Evolutionary conservation across 2,888 invertebrate species (phyloP).

Genomic region (Agonopterix heracliana): DNA sequence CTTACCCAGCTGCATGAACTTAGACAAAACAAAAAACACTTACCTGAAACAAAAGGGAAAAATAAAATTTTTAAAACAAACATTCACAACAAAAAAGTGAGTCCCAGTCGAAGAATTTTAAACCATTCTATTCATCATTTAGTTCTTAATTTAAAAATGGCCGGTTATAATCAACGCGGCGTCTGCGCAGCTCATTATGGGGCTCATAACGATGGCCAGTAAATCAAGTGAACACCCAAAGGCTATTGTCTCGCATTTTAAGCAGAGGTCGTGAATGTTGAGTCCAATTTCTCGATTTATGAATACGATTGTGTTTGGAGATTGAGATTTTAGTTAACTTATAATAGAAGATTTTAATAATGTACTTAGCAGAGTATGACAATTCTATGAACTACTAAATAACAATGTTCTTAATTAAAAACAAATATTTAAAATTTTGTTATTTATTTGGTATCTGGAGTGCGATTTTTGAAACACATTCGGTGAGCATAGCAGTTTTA

Average conservation of each 20-base stretch:
- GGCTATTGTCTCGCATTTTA: slow-evolving; percentile 52
- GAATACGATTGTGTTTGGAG: background rate
- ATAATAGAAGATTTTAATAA: too few relatives aligned
- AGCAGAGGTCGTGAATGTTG: slow-evolving; percentile 19
- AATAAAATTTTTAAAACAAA: slow-evolving; percentile 6
- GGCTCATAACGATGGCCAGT: slow-evolving; percentile 61
- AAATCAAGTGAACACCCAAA: slow-evolving; percentile 65
- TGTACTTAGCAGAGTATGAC: too few relatives aligned
- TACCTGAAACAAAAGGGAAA: slow-evolving; percentile 23
- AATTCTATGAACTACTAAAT: too few relatives aligned
- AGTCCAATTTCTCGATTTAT: slow-evolving; percentile 1
- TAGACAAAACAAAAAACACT: slow-evolving; percentile 13
- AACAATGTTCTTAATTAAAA: too few relatives aligned
- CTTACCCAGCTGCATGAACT: too few relatives aligned
- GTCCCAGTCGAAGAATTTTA: slow-evolving; percentile 14
- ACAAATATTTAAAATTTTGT: too few relatives aligned
- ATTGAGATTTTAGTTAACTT: too few relatives aligned
- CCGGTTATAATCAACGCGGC: slow-evolving; percentile 45
- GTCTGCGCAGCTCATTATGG: slow-evolving; percentile 65
- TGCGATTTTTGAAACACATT: too few relatives aligned
- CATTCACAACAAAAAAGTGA: slow-evolving; percentile 10
- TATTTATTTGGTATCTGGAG: too few relatives aligned
- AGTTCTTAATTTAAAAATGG: slow-evolving; percentile 61
- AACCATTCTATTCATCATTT: slow-evolving; percentile 35
- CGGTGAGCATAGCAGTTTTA: too few relatives aligned